These are phyloP conservation scores for Xerus inauris DNA, from an alignment of 2,113 vertebrate genomes.

Conservation along the genomic window DNA sequence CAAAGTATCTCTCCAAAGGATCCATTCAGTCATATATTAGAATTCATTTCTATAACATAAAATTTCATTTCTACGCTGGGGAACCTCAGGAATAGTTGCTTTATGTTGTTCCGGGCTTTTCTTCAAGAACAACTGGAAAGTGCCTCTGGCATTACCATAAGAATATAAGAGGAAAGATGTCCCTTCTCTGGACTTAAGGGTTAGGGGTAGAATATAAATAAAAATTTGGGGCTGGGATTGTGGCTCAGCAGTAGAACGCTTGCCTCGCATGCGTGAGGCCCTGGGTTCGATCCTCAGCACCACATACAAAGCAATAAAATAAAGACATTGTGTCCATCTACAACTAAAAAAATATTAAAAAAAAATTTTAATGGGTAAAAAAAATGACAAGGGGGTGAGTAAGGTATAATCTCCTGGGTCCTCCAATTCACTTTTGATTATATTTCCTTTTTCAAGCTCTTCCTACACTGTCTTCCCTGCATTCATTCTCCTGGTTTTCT, in stretches of 20 bases:
- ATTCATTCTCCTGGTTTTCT: neutral
- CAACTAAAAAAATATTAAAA: no score
- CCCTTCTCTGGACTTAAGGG: neutral
- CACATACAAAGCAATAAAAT: no score
- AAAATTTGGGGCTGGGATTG: no score
- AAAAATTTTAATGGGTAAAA: neutral
- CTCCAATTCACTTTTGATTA: neutral
- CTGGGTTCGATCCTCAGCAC: no score
- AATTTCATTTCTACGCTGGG: slow-evolving; percentile 72
- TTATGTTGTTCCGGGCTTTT: slow-evolving; percentile 31
- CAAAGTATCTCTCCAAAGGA: slow-evolving; percentile 77
- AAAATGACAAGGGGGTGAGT: neutral
- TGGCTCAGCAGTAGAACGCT: no score
- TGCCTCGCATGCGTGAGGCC: no score
- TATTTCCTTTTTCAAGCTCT: neutral
- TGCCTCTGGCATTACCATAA: slow-evolving; percentile 26
- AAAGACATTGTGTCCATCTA: no score
- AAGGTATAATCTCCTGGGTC: neutral
- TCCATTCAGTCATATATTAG: slow-evolving; percentile 72
- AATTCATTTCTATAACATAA: slow-evolving; percentile 72
- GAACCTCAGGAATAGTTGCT: slow-evolving; percentile 64
- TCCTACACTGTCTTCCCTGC: neutral
- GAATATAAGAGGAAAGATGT: neutral
- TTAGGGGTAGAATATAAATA: neutral
- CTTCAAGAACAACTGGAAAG: slow-evolving; percentile 64